Evolutionary conservation across 1,140 invertebrate species (phyloP), one percentile per base, ranked within the genome.

Genomic region (Caenorhabditis inopinata): DNA sequence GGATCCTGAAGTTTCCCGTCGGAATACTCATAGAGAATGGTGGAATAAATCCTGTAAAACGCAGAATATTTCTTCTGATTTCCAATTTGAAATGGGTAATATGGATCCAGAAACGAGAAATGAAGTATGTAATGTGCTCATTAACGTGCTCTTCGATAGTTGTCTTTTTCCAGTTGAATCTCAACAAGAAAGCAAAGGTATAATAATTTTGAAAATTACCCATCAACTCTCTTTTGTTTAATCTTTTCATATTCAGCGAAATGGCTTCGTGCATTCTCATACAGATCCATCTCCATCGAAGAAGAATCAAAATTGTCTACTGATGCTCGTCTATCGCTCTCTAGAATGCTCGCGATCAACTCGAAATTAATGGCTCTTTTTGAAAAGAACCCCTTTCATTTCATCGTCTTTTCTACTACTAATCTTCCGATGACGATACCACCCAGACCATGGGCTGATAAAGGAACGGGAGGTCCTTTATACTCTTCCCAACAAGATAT

Each of bases 391-490:
- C 76, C 84, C 49, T 83, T 83, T 68, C 27, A 82, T 27, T 83
- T 21, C 38, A 51, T 83, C 14, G 62, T 78, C 2, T 83, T 83
- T 47, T 77, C 80, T 21, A 75, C 75, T 21, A 12, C 27, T 11
- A 42, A 74, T 48, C 62, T 83, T 3, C 83, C 83, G 6, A 83
- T 83, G 82, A 82, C 47, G 14, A 62, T 79, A 49, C 83, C 83
- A 6, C 83, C 83, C 0, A 12, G 82, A 6, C 83, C 83, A 21
- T 84, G 83, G 83, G 42, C 84, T 12, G 83, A 84, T 76, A 48
- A 18, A 18, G 82, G 82, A 23, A 38, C 29, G 45, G 82, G 80
- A 21, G 82, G 82, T 21, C 82, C 82, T 1, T 48, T 32, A 7
- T 81, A 76, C 42, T 81, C 49, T 14, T 9, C 42, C 5, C 4